These are phyloP conservation scores for Cephus runcator DNA, from an alignment of 2,888 invertebrate genomes.

Conservation along the genomic window DNA sequence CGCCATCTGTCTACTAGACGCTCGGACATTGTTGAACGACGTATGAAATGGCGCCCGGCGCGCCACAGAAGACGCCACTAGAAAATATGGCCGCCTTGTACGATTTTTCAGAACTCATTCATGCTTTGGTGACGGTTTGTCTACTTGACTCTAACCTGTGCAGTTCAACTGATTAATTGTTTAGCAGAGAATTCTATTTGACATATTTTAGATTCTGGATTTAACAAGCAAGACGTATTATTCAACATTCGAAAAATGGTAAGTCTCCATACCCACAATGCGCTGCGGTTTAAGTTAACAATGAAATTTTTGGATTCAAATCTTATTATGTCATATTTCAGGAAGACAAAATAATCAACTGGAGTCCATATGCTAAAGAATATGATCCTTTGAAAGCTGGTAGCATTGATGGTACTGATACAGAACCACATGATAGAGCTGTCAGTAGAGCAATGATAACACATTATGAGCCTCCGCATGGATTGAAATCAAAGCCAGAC, in stretches of 20 bases:
- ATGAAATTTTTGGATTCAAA: not conserved
- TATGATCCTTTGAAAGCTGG: conserved; percentile 87
- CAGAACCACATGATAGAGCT: conserved; percentile 83
- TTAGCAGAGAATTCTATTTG: not conserved
- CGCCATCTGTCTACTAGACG: not conserved
- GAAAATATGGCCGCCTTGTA: not conserved
- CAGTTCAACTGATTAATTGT: not conserved
- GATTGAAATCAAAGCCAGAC: conserved; percentile 75
- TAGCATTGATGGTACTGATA: conserved; percentile 89
- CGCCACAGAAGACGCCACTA: not conserved
- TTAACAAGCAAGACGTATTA: not conserved
- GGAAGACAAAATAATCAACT: conserved; percentile 51
- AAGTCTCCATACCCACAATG: not conserved
- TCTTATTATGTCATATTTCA: conserved; percentile 12
- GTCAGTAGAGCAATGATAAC: conserved; percentile 77
- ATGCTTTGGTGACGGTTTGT: not conserved
- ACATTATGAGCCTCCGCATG: conserved; percentile 74
- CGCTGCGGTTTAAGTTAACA: not conserved
- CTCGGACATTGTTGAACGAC: not conserved
- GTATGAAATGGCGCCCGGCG: not conserved
- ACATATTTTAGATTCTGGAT: not conserved
- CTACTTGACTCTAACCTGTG: not conserved
- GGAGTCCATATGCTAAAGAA: conserved; percentile 70
- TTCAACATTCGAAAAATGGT: not conserved
- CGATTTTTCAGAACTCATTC: not conserved